These are phyloP conservation scores for Alexandromys oeconomus DNA, from an alignment of 2,797 vertebrate species.

Conservation along the genomic window DNA sequence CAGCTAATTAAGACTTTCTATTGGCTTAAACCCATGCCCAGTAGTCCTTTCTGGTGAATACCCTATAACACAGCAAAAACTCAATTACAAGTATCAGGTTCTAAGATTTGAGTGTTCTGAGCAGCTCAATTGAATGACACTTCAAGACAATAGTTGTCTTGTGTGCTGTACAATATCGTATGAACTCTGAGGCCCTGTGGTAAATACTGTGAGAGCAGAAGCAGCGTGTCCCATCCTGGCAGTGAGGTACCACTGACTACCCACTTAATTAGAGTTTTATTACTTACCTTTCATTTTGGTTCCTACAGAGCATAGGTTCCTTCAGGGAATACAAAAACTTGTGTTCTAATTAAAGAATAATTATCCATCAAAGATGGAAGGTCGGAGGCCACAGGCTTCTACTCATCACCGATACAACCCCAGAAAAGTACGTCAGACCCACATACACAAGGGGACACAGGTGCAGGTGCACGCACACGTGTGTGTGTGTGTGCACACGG, in stretches of 20 bases:
- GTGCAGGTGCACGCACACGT: not conserved
- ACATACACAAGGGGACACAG: rapidly evolving
- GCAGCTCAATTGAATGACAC: not conserved
- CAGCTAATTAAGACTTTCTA: not conserved
- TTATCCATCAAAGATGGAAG: constrained; percentile 26
- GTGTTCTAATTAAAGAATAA: constrained; percentile 65
- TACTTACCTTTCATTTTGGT: constrained; percentile 49
- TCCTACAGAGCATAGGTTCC: constrained; percentile 48
- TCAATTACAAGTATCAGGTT: not conserved
- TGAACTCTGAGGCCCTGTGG: not conserved
- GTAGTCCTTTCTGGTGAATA: not conserved
- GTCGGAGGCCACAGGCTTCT: not conserved
- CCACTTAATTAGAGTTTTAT: constrained; percentile 60
- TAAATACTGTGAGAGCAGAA: not conserved
- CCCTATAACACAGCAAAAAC: not conserved
- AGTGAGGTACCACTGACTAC: not conserved
- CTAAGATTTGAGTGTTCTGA: not conserved
- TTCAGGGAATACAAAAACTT: constrained; percentile 42
- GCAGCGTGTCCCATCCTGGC: not conserved
- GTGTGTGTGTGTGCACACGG: rapidly evolving
- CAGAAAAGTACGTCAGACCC: too few relatives aligned
- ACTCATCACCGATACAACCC: too few relatives aligned
- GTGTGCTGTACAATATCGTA: not conserved
- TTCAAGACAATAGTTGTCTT: not conserved
- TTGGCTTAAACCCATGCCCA: not conserved